These are phyloP conservation scores for Drosophila repletoides DNA, from an alignment of 1,140 invertebrate species.

Conservation along the genomic window DNA sequence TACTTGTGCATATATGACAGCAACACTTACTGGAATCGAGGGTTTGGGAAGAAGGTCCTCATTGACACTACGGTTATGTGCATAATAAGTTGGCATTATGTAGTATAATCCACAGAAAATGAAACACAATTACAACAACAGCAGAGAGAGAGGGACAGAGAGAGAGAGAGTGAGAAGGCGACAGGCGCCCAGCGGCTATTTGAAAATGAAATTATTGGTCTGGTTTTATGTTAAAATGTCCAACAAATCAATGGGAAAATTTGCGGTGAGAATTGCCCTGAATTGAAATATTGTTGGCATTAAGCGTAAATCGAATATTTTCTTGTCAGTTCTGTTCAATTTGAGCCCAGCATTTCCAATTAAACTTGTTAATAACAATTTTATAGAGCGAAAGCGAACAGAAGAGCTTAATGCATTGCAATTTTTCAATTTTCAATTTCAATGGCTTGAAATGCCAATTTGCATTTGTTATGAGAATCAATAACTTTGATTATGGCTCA, in stretches of 20 bases:
- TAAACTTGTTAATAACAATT: conserved; percentile 37
- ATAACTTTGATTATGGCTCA: too few relatives aligned
- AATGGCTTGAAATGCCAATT: conserved; percentile 10
- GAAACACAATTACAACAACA: conserved; percentile 43
- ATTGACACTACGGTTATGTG: conserved; percentile 57
- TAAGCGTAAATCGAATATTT: conserved; percentile 16
- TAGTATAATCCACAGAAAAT: conserved; percentile 65
- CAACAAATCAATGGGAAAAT: conserved; percentile 31
- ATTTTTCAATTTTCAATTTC: neutral
- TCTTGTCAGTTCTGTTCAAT: conserved; percentile 18
- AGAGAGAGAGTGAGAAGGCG: neutral
- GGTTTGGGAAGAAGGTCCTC: neutral
- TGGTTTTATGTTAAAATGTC: neutral
- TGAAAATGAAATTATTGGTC: conserved; percentile 17
- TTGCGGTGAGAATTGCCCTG: neutral
- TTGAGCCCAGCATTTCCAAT: conserved; percentile 16
- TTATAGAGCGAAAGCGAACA: neutral
- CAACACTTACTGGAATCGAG: neutral
- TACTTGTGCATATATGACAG: conserved; percentile 28
- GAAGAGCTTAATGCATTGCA: conserved; percentile 32
- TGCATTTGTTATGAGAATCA: conserved; percentile 7
- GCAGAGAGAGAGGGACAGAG: neutral
- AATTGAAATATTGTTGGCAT: conserved; percentile 14
- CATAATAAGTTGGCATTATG: conserved; percentile 65
- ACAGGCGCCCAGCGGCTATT: neutral